Evolutionary conservation across 2,888 invertebrate genomes (phyloP).

Genomic region (Myopa tessellatipennis): DNA sequence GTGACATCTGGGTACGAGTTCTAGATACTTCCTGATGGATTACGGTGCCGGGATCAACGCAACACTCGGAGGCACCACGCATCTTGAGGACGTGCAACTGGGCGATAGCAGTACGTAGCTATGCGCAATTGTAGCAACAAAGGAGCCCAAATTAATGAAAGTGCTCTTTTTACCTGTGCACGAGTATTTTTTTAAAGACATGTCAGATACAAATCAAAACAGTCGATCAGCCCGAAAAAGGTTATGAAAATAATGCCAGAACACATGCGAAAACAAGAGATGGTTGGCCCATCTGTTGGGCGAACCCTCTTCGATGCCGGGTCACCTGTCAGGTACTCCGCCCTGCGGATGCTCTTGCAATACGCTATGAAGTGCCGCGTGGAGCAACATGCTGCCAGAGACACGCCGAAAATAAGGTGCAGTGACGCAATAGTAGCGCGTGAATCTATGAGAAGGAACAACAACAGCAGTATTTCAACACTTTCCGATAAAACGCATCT

Average conservation of each 20-base stretch:
- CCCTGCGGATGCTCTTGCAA: too few relatives aligned
- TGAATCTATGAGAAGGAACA: neutral
- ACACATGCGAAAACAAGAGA: too few relatives aligned
- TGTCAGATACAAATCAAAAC: neutral
- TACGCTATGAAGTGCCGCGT: neutral
- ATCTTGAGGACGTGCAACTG: too few relatives aligned
- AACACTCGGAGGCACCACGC: neutral
- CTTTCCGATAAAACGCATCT: neutral
- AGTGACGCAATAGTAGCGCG: neutral
- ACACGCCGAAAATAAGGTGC: neutral
- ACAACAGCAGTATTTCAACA: conserved; percentile 2
- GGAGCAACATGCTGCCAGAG: conserved; percentile 6
- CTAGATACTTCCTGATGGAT: conserved; percentile 28
- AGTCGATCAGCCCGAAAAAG: neutral
- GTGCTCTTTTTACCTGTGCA: neutral
- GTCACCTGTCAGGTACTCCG: conserved; percentile 12
- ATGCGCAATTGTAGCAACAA: conserved; percentile 35
- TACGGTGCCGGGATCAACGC: conserved; percentile 28
- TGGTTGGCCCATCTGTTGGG: too few relatives aligned
- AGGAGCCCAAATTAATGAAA: neutral
- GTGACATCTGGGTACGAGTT: neutral
- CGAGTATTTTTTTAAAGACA: too few relatives aligned
- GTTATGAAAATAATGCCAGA: neutral
- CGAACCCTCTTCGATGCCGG: neutral
- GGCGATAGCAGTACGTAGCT: neutral